Base-by-base conservation (phyloP, 1,140 invertebrate genomes). In the Euwallacea fornicatus region DNA sequence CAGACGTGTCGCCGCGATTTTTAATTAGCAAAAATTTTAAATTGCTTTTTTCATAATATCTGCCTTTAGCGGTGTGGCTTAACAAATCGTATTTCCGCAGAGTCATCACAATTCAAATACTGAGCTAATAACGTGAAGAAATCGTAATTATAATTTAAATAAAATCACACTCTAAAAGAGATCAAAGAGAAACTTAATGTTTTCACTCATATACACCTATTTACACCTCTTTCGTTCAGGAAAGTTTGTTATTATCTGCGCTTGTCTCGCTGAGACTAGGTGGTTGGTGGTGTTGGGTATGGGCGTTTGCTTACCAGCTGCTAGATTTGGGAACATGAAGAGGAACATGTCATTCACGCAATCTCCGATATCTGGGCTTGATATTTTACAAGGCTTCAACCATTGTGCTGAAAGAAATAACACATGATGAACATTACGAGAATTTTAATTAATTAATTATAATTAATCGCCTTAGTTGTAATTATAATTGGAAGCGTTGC, bases 281-380 rank as follows among this genome's bases (percentile, higher is more conserved):
- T 33, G 21, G 21, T 33, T 33, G 21, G 1, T 33, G 21, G 21
- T 42, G 16, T 46, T 60, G 7, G 44, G 46, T 50, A 50, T 50
- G 13, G 9, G 13, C 3, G 7, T 50, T 50, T 61, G 72, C 72
- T 78, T 78, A 84, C 83, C 83, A 74, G 75, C 77, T 7, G 83
- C 82, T 64, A 84, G 76, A 64, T 80, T 75, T 15, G 83, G 83
- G 76, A 84, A 84, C 80, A 84, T 82, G 9, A 79, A 69, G n/a
- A 77, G 72, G 74, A 84, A 82, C 33, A 82, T 73, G 15, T 80
- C 76, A 44, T 76, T 74, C 1, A 83, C 61, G 70, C 83, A 83
- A 58, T 74, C 66, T 67, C 81, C 80, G 55, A 83, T 42, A 15
- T 81, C 73, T 13, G 81, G 80, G 71, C 82, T 82, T 33, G 75